Evolutionary conservation across 2,113 vertebrate species (phyloP).

Genomic region (Brevimyrus niger): DNA sequence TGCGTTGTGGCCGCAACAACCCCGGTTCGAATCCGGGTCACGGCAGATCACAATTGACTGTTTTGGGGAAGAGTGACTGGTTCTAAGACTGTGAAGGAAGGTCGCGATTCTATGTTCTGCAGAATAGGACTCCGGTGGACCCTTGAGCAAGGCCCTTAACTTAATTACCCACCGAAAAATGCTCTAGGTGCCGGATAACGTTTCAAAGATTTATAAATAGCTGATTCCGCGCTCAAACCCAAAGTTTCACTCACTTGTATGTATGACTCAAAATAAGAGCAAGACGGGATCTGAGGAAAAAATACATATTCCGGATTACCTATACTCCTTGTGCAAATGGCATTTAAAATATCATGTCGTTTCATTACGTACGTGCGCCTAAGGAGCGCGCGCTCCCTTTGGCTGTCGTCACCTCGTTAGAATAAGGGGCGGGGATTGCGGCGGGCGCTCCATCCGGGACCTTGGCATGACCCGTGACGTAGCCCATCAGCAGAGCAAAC

Average conservation of each 20-base stretch:
- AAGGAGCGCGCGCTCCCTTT: background rate
- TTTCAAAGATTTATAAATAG: background rate
- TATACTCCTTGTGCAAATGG: background rate
- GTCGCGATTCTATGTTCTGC: background rate
- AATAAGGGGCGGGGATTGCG: background rate
- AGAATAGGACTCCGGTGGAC: background rate
- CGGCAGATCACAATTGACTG: conserved; percentile 39
- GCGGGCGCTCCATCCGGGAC: conserved; percentile 31
- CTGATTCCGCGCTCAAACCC: background rate
- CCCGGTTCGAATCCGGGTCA: conserved; percentile 57
- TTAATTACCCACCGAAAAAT: background rate
- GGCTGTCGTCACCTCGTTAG: background rate
- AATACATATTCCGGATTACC: background rate
- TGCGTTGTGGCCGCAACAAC: conserved; percentile 57
- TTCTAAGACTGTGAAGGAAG: background rate
- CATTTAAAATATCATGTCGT: background rate
- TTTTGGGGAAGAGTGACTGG: background rate
- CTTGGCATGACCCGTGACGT: conserved; percentile 33
- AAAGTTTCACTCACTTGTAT: background rate
- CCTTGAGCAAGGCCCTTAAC: background rate
- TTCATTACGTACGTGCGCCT: background rate
- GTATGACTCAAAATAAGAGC: background rate
- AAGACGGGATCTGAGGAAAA: background rate
- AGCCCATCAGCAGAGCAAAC: conserved; percentile 36
- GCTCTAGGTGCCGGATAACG: background rate